Base-by-base conservation (phyloP, 2,888 invertebrate species). In the Maniola hyperantus region DNA sequence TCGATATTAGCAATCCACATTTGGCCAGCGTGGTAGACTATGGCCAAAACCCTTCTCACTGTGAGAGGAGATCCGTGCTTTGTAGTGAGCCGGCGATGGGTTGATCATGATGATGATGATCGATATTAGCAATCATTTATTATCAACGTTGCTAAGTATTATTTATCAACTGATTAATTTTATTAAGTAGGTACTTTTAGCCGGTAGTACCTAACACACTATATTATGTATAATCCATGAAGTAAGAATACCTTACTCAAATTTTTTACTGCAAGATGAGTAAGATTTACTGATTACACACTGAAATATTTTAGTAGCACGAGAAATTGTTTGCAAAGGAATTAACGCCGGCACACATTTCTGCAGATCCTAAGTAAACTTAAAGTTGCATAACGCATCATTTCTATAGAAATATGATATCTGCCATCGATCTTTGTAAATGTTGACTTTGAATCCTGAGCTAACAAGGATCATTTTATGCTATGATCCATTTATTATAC, bases 371-470 rank as follows among this genome's bases (percentile, higher is more conserved):
- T 89, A 88, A 87, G 76, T 79, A 88, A 90, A 90, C 86, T 70
- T 53, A 66, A 69, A 71, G 72, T 89, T 89, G 88, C 85, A 85
- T 83, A 88, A 88, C 77, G 81, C 79, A 77, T 81, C 82, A 83
- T 85, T 83, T 82, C 83, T 83, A 74, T 80, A 83, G 88, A 88
- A 89, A 90, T 87, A 87, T 87, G 83, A 90, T 87, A 83, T 78
- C 69, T 75, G 77, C 77, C 76, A 79, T 78, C 80, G 78, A 82
- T 65, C 69, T 83, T 71, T 74, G 76, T 78, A 79, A 88, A 89
- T 84, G 83, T 90, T 88, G 82, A 86, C 82, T 83, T 80, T 77
- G 74, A 75, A 71, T 78, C 74, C 76, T 92, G 91, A 91, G 78
- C 83, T 77, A 91, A 92, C 84, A 91, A 57, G 69, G 72, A 73